Conservation (phyloP, 2,888 invertebrate genomes). For the Rapana venosa region DNA sequence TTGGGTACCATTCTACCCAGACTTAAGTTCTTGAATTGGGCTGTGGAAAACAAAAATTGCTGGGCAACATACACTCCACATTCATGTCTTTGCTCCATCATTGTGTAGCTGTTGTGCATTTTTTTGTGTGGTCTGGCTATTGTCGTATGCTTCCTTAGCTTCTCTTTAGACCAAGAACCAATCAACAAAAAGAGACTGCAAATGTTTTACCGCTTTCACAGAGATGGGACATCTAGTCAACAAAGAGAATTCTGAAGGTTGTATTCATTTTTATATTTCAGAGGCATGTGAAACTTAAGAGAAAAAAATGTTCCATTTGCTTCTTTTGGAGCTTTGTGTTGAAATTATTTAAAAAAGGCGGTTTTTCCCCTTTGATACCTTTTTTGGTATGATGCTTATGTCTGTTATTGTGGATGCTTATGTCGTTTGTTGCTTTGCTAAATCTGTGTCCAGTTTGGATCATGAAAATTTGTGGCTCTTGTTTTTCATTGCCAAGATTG, state of each 20-base stretch:
- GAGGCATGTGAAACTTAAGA: not conserved
- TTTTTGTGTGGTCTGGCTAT: not conserved
- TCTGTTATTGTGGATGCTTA: not conserved
- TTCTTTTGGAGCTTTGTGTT: not conserved
- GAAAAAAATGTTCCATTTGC: not conserved
- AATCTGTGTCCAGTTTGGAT: not conserved
- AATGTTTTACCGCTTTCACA: not conserved
- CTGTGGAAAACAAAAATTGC: constrained; percentile 2
- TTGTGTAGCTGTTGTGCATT: not conserved
- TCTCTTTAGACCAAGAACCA: not conserved
- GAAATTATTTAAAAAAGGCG: not conserved
- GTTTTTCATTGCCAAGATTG: constrained; percentile 11
- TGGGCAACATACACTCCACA: not conserved
- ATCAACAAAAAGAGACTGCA: not conserved
- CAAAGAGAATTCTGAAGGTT: not conserved
- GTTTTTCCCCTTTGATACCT: not conserved
- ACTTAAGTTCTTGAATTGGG: not conserved
- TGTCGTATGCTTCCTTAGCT: not conserved
- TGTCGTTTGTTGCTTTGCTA: not conserved
- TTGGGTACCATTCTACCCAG: not conserved
- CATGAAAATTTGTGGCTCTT: not conserved
- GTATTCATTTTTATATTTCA: not conserved
- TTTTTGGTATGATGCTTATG: not conserved
- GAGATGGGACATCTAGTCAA: not conserved
- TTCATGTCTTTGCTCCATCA: not conserved